phyloP scores from a whole-genome alignment of 2,113 vertebrate species.

The Toxotes jaculatrix region DNA sequence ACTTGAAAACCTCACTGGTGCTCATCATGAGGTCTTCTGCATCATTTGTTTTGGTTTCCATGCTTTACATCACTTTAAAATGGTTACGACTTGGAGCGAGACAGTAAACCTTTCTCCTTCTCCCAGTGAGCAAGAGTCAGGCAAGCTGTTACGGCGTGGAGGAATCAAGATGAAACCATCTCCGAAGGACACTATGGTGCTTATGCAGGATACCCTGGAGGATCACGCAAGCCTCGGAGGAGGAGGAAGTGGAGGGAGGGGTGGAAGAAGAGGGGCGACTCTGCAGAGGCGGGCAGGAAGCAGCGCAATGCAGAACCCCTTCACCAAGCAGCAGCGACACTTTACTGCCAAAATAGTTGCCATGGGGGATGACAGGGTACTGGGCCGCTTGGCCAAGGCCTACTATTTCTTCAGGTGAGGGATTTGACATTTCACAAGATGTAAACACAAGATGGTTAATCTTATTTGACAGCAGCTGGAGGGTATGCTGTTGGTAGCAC shows the following conservation, averaged over 20 bases:
- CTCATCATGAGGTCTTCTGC: background rate
- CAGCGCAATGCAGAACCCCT: conserved; percentile 48
- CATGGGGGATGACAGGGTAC: conserved; percentile 90
- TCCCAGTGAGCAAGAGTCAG: conserved; percentile 69
- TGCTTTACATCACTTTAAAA: background rate
- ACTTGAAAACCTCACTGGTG: background rate
- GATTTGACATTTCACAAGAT: background rate
- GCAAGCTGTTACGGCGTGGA: conserved; percentile 85
- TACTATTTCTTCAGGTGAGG: conserved; percentile 90
- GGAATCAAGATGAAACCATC: conserved; percentile 88
- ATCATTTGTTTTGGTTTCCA: background rate
- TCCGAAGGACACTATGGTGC: conserved; percentile 78
- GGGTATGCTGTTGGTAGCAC: background rate
- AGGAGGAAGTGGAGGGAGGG: conserved; percentile 44
- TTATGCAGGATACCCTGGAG: conserved; percentile 84
- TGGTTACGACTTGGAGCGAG: background rate
- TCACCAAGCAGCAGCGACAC: conserved; percentile 81
- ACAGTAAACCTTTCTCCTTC: background rate
- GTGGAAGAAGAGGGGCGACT: conserved; percentile 56
- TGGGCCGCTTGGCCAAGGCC: conserved; percentile 91
- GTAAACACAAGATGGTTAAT: background rate
- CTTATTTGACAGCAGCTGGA: background rate
- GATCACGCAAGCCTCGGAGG: conserved; percentile 55
- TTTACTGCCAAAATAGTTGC: conserved; percentile 90
- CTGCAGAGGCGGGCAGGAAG: conserved; percentile 80